These are phyloP conservation scores for Cephalotes varians DNA, from an alignment of 2,888 invertebrate genomes.

Conservation along the genomic window DNA sequence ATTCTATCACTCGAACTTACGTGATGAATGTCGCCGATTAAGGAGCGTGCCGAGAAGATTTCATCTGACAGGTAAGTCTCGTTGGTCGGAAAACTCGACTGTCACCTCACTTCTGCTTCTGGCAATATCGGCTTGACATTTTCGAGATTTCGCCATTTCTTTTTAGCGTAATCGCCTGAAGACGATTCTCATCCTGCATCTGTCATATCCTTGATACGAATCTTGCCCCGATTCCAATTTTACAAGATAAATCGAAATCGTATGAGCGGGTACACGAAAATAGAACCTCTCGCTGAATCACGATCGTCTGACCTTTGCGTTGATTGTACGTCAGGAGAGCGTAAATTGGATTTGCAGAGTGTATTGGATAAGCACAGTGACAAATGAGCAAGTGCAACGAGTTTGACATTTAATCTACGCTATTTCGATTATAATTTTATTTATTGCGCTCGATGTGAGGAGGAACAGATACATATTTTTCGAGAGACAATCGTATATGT, in stretches of 20 bases:
- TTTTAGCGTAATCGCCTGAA: neutral
- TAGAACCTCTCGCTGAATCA: neutral
- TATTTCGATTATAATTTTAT: neutral
- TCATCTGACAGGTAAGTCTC: slow-evolving; percentile 20
- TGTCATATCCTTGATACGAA: neutral
- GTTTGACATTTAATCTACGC: slow-evolving; percentile 4
- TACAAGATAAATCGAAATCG: neutral
- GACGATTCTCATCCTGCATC: neutral
- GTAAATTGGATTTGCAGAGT: slow-evolving; percentile 9
- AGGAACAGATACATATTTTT: neutral
- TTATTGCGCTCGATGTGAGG: neutral
- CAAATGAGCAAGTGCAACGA: neutral
- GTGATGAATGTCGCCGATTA: slow-evolving; percentile 8
- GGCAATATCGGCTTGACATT: neutral
- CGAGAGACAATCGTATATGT: neutral
- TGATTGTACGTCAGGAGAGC: neutral
- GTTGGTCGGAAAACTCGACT: neutral
- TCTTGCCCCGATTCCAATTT: neutral
- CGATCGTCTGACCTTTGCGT: neutral
- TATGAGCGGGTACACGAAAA: neutral
- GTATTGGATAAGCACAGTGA: neutral
- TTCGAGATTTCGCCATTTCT: neutral
- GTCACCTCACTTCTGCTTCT: neutral
- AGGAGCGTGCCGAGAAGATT: neutral
- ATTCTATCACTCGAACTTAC: neutral